Percentiles rank a stretch among this genome's conserved stretches.
These are phyloP conservation scores for Chorisops tibialis DNA, from an alignment of 2,888 invertebrate species.

Conservation along the genomic window DNA sequence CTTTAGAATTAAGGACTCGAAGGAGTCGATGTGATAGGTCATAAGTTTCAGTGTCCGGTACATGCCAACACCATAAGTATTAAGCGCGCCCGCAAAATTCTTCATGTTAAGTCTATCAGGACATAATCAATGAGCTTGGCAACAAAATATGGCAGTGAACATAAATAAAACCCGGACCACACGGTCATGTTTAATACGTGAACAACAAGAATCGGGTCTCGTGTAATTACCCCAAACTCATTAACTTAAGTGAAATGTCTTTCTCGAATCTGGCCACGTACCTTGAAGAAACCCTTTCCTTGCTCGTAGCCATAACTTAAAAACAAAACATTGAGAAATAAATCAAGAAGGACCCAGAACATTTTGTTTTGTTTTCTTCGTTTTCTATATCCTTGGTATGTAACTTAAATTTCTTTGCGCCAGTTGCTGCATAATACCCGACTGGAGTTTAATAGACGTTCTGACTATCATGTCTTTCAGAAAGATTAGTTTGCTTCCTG, in stretches of 20 bases:
- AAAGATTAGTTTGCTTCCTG: background rate
- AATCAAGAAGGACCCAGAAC: background rate
- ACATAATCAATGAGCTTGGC: too few species aligned
- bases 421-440: background rate
- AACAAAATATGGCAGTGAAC: too few species aligned
- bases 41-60: too few species aligned
- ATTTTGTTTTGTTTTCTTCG: background rate
- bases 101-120: too few species aligned
- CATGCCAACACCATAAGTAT: too few species aligned
- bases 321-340: background rate
- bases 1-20: too few species aligned
- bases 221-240: background rate
- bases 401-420: background rate
- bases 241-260: slow-evolving; percentile 1
- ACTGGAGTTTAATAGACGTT: background rate
- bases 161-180: background rate
- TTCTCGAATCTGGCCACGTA: background rate
- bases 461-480: background rate
- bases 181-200: too few species aligned
- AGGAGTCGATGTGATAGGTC: too few species aligned
- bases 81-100: too few species aligned
- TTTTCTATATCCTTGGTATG: background rate
- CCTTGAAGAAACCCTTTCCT: background rate
- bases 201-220: background rate
- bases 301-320: background rate